Percentiles rank a stretch among this genome's conserved stretches.
Conservation (phyloP, 2,797 vertebrate genomes). For the Austrolebias charrua region DNA sequence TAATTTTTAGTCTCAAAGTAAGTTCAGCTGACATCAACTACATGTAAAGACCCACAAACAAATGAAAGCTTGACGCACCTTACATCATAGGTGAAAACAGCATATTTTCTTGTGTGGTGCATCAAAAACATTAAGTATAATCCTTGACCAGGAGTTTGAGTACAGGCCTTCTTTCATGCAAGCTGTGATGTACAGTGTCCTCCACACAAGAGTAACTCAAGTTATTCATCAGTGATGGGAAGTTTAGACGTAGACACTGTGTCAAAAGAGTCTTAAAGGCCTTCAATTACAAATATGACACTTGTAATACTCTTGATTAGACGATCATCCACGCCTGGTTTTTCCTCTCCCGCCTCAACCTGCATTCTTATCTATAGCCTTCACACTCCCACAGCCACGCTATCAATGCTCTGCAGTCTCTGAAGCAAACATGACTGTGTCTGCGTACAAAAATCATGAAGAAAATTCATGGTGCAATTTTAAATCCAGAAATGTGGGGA, state of each 20-base stretch:
- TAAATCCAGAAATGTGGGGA: not conserved
- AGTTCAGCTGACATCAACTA: slow-evolving; percentile 21
- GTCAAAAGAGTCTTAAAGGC: not conserved
- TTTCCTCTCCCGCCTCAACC: slow-evolving; percentile 10
- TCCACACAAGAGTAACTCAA: slow-evolving; percentile 3
- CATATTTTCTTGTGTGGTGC: not conserved
- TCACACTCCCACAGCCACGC: slow-evolving; percentile 36
- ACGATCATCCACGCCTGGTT: slow-evolving; percentile 6
- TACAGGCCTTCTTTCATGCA: not conserved
- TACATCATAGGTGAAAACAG: not conserved
- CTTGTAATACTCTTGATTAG: slow-evolving; percentile 13
- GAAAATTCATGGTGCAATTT: not conserved
- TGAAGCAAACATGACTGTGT: not conserved
- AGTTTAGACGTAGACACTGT: not conserved
- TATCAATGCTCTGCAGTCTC: slow-evolving; percentile 57
- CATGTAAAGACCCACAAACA: not conserved
- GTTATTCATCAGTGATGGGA: not conserved
- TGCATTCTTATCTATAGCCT: slow-evolving; percentile 54
- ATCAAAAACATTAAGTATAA: slow-evolving; percentile 5
- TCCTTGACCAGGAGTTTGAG: slow-evolving; percentile 4
- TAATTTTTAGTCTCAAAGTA: slow-evolving; percentile 16
- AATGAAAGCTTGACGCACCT: slow-evolving; percentile 1
- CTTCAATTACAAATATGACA: not conserved
- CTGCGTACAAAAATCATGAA: not conserved
- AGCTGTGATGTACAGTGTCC: not conserved